Base-by-base conservation (phyloP, 2,888 invertebrate species). In the Syritta pipiens region DNA sequence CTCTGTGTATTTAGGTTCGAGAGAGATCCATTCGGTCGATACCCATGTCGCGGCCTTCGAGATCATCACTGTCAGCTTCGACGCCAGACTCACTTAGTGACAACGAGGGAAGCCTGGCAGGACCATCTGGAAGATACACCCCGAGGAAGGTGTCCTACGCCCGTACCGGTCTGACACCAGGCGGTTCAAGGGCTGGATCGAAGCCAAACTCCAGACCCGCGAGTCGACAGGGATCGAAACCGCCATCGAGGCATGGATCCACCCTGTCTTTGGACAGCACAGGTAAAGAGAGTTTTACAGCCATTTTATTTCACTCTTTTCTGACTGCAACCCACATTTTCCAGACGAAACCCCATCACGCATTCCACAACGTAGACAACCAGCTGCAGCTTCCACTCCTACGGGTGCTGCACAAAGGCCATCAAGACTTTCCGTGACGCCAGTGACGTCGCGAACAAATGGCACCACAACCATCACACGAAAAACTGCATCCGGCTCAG, bases 161-260 rank as follows among this genome's bases (percentile, higher is more conserved):
- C 30, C 92, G 94, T 86, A 87, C 88, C 19, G 92, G 92, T 22
- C 87, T 94, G 82, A 95, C 95, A 46, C 95, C 95, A 74, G 94
- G 94, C 85, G 94, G 94, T 55, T 94, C 94, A 57, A 88, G 90
- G 82, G 92, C 92, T 32, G 92, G 93, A 81, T 93, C 93, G 79
- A 92, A 97, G 86, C 96, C 97, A 40, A 93, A 94, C 72, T 96
- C 96, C 71, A 91, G 96, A 84, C 95, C 96, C 42, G 94, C 94
- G 26, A 96, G 96, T 82, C 91, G 97, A 83, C 92, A 95, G 75
- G 96, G 96, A 76, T 96, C 96, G 81, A 96, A 97, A 89, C 97
- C 97, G 82, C 95, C 97, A 17, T 97, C 97, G 83, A 93, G 97
- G 84, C 96, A 97, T 86, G 97, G 97, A 82, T 97, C 97, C 44